Evolutionary conservation across 2,797 vertebrate species (phyloP), one percentile per base, ranked within the genome.

Genomic region (Malurus splendens): DNA sequence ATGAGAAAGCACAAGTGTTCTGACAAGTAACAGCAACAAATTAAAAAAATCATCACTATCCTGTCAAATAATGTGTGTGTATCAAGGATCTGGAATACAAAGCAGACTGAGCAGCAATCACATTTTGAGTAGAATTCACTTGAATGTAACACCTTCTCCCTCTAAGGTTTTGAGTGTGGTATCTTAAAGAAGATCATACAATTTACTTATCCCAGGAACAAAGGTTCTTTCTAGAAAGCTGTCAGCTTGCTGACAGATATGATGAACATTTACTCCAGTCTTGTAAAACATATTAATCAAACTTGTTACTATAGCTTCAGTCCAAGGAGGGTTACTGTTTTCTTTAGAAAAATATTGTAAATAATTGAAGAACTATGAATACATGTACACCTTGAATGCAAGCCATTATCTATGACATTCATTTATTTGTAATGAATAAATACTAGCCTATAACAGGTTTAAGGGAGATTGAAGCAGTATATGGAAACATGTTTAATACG

Each of bases 251-350:
- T 97, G 96, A 96, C 96, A 97, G 93, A 95, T 96, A 94, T 85
- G 95, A 97, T 96, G 95, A 97, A 84, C 94, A 93, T 97, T 97
- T 96, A 96, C 92, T 97, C 96, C 90, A 96, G 91, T 75, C 95
- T 97, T 95, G 93, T 96, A 96, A 96, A 97, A 97, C 95, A 95
- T 95, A 96, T 97, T 96, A 96, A 96, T 97, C 92, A 96, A 97
- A 95, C 85, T 94, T 95, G 79, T 95, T 97, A 94, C 93, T 92
- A 92, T 94, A 93, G 45, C 75, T 90, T 90, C 90, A 93, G 96
- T 94, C 96, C 90, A 96, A 95, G 93, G 86, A 93, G 75, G 80
- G 75, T 96, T 95, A 94, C 80, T 87, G 75, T 90, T 96, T 95
- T 86, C 95, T 95, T 97, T 91, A 93, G 85, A 92, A 93, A 93